Evolutionary conservation across 2,113 vertebrate genomes (phyloP), one percentile per base, ranked within the genome.

Genomic region (Petromus typicus): DNA sequence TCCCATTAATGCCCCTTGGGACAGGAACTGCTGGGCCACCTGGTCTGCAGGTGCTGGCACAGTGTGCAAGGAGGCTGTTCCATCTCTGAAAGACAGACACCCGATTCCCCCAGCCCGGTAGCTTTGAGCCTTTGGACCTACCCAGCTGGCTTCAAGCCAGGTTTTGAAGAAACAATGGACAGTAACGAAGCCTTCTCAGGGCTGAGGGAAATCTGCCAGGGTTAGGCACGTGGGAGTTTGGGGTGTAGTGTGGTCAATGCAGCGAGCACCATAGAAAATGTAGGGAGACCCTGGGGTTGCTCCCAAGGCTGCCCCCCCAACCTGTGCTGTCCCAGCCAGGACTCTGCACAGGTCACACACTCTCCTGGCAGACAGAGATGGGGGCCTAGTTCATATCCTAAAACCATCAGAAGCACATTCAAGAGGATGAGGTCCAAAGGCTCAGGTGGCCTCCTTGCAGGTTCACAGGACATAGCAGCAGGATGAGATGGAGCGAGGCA

Each of bases 141-240:
- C 2, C 20, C 71, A 76, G 0, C 2, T 4, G 37, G 22, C 56
- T 57, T 61, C 3, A 2, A 48, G 63, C 45, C 64, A 57, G 43
- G 71, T 57, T 23, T 64, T 13, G 9, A 48, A 73, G n/a, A 20
- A 66, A 59, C 25, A 32, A 18, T 2, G 17, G 51, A 8, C 67
- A 17, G 32, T 51, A 18, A 13, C 51, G 40, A 37, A 71, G 20
- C 13, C 8, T 2, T 7, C 11, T 30, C 3, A 1, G 11, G 13
- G 25, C 30, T 1, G 2, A 34, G 23, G 12, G 5, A 81, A 81
- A 89, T 9, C 54, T 61, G 40, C 34, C 5, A 43, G 7, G 13
- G 45, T 30, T 9, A 0, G 0, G 48, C 1, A 23, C 0, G 0
- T 4, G 13, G 59, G 16, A 12, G 22, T 7, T 0, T 32, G 27